A percentile compares a stretch with the other conserved stretches of the same genome.
These are phyloP conservation scores for Cryptocheilus praepositus DNA, from an alignment of 2,888 invertebrate genomes.

Conservation along the genomic window DNA sequence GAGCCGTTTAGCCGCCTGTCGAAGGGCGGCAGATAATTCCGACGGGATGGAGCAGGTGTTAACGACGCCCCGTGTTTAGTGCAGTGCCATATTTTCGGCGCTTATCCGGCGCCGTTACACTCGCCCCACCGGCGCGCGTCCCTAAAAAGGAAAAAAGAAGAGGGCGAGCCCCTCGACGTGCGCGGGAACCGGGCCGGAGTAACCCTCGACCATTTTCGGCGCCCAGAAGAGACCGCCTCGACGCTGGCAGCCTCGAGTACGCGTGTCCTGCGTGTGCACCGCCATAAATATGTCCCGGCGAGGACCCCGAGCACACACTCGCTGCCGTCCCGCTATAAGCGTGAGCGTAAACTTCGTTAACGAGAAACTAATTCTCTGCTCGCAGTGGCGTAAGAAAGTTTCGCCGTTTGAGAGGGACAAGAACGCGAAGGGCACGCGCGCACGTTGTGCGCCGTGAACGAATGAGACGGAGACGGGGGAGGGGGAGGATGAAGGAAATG, in stretches of 20 bases:
- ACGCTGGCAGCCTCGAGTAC: slow-evolving; percentile 21
- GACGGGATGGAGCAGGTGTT: slow-evolving; percentile 66
- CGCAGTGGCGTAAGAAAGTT: slow-evolving; percentile 53
- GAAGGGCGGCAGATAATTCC: slow-evolving; percentile 54
- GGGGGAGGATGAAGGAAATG: slow-evolving; percentile 19
- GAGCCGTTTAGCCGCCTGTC: slow-evolving; percentile 19
- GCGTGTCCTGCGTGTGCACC: slow-evolving; percentile 55
- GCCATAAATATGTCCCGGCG: slow-evolving; percentile 57
- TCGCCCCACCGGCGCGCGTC: slow-evolving; percentile 17
- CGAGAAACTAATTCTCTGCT: slow-evolving; percentile 67
- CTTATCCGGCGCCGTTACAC: slow-evolving; percentile 45
- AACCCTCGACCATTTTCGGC: slow-evolving; percentile 34
- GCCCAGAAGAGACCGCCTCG: not conserved
- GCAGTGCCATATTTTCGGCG: slow-evolving; percentile 53
- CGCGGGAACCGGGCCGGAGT: no score
- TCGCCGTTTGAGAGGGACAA: slow-evolving; percentile 51
- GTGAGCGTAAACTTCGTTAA: slow-evolving; percentile 65
- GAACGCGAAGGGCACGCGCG: slow-evolving; percentile 13
- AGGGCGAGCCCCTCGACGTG: not conserved
- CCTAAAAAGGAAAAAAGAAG: slow-evolving; percentile 27
- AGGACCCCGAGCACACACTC: slow-evolving; percentile 29
- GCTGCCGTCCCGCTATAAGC: slow-evolving; percentile 33
- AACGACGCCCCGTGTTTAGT: slow-evolving; percentile 61
- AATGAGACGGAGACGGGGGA: not conserved
- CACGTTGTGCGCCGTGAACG: no score